Evolutionary conservation across 92 coral and sea anemone genomes (phyloP).

Genomic region (Bergia puertoricense): DNA sequence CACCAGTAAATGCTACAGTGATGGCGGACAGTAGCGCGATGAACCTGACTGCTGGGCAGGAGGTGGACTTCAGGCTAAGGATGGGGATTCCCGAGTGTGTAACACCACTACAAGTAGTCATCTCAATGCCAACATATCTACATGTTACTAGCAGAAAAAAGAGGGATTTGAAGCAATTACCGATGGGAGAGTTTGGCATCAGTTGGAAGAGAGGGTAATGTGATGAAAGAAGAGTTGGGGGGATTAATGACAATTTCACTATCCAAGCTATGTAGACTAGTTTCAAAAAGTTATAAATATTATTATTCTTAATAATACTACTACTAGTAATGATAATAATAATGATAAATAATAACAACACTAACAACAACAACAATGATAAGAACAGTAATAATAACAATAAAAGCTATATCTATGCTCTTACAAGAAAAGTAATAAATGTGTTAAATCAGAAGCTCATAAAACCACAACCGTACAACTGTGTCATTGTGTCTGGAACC

Average conservation of each 20-base stretch:
- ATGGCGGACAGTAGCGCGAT: constrained; percentile 55
- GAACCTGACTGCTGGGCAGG: constrained; percentile 72
- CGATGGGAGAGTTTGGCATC: not conserved
- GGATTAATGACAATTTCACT: not conserved
- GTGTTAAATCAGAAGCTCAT: too few species aligned
- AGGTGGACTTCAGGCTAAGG: constrained; percentile 55
- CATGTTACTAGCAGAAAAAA: constrained; percentile 53
- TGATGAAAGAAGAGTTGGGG: not conserved
- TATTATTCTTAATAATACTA: too few species aligned
- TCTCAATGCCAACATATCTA: constrained; percentile 66
- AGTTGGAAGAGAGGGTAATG: constrained; percentile 38
- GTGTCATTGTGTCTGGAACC: too few species aligned
- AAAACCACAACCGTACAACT: too few species aligned
- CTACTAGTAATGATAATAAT: too few species aligned
- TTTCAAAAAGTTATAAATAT: too few species aligned
- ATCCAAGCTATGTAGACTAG: not conserved
- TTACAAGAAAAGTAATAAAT: too few species aligned
- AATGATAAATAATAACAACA: too few species aligned
- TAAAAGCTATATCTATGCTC: too few species aligned
- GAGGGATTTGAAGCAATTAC: not conserved
- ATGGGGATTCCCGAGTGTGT: constrained; percentile 79
- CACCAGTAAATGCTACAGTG: constrained; percentile 60
- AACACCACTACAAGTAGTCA: constrained; percentile 57
- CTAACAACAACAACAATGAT: too few species aligned
- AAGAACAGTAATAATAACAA: too few species aligned